Base-by-base conservation (phyloP, 1,140 invertebrate species). In the Pseudomyrmex concolor region DNA sequence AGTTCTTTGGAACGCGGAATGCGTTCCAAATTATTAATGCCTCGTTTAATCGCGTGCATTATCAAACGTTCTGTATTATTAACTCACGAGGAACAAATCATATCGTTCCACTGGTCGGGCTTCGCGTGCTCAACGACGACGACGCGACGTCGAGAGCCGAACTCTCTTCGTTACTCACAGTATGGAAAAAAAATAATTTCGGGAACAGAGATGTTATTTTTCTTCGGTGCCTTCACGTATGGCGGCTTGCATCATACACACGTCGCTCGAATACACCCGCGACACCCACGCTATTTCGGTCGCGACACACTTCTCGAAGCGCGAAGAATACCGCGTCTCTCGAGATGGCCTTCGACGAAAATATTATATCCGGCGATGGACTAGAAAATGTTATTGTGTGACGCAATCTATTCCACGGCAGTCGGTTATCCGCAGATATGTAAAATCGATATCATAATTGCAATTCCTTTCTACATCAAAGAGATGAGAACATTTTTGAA, bases 261-360 rank as follows among this genome's bases (percentile, higher is more conserved):
- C 19, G 57, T 7, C 5, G 5, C 34, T 34, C 5, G 34, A 34
- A 9, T 59, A 54, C 73, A 45, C 13, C 25, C 74, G 64, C 76
- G 64, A 84, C 84, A 59, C 64, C 71, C 67, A 72, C 84, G 74
- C 60, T 86, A 87, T 87, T 87, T 87, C 80, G 72, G 84, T 87
- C 86, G 60, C 72, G 86, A 84, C 86, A 87, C 25, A 87, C 48
- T 87, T 84, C 74, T 13, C 25, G 50, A 81, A 17, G 13, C 50
- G 7, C 13, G 51, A 83, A 57, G 63, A 70, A 19, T 15, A 34
- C n/a, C 60, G 10, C 50, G 34, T 34, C 4, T 34, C 34, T 34
- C 5, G 34, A 34, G 34, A 34, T 34, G 78, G 45, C 77, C 70
- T 54, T 84, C 72, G 67, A 55, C 15, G 43, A 68, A 72, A 84